Conservation (phyloP, 2,888 invertebrate genomes). For the Pterostichus niger region DNA sequence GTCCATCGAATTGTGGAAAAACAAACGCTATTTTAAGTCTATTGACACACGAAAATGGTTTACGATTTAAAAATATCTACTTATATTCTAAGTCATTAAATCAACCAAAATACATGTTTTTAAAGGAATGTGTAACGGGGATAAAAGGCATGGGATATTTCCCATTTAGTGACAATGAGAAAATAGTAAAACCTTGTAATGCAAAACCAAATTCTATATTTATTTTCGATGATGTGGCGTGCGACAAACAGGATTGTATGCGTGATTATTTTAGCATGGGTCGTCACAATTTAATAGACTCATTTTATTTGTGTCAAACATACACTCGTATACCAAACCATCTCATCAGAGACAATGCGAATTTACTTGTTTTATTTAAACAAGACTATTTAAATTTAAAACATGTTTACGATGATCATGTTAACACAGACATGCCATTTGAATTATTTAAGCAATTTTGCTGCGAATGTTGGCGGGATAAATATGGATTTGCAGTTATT, state of each 20-base stretch:
- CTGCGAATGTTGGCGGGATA: neutral
- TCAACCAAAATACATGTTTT: constrained; percentile 70
- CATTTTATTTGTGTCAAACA: too few species aligned
- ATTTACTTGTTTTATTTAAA: too few species aligned
- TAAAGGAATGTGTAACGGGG: constrained; percentile 67
- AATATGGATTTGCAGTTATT: neutral
- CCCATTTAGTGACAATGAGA: constrained; percentile 65
- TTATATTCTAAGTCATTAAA: constrained; percentile 64
- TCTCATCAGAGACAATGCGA: too few species aligned
- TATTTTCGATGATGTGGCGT: constrained; percentile 74
- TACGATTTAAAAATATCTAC: constrained; percentile 65
- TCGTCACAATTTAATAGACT: too few species aligned
- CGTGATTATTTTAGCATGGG: too few species aligned
- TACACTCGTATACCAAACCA: too few species aligned
- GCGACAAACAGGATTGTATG: constrained; percentile 67
- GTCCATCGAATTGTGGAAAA: constrained; percentile 64
- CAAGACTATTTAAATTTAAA: too few species aligned
- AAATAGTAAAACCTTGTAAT: constrained; percentile 68
- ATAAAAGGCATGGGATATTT: constrained; percentile 69
- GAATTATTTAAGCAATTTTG: too few species aligned
- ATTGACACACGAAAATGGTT: constrained; percentile 55
- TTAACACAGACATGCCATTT: too few species aligned
- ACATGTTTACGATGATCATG: too few species aligned
- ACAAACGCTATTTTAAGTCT: constrained; percentile 63
- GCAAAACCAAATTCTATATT: constrained; percentile 72